Base-by-base conservation (phyloP, 2,113 vertebrate genomes). In the Theristicus caerulescens region DNA sequence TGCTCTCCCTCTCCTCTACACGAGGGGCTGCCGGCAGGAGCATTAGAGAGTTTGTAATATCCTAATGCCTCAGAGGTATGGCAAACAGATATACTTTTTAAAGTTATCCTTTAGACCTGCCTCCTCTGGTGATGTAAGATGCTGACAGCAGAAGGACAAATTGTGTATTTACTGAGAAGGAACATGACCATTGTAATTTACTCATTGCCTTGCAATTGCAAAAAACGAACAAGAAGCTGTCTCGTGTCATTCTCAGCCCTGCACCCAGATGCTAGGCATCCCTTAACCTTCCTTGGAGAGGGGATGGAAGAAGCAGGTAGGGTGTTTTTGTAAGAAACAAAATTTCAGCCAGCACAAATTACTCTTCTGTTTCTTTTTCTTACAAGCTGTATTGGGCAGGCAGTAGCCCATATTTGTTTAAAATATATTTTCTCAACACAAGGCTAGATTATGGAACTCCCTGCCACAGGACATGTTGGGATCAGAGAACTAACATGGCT, bases 31-130 rank as follows among this genome's bases (percentile, higher is more conserved):
- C 49, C n/a, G 26, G 29, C 40, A 44, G 49, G 49, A 80, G 9
- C 9, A 11, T 0, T 1, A 12, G 0, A 5, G 40, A 36, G 24
- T 80, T 59, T 47, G 24, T 52, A 44, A 1, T 13, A 12, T 12
- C 29, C 31, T 57, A 29, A 46, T 71, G 79, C 29, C 44, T 58
- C 16, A 42, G 55, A 80, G 58, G 76, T 64, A 10, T 29, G 49
- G n/a, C 49, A 82, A 57, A 64, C 14, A 34, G n/a, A 40, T 49
- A 24, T 4, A 65, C 17, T 25, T 72, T 79, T 38, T 3, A 1
- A 76, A 74, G 32, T 27, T 71, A 8, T 21, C 17, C 11, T 91
- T 81, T 7, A 40, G 71, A 40, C 25, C 29, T 27, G 2, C 32
- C 26, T 71, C 34, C 12, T 59, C 58, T 64, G 69, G 29, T 55